Evolutionary conservation across 2,888 invertebrate species (phyloP), one percentile per base, ranked within the genome.

Genomic region (Eurytoma californica): DNA sequence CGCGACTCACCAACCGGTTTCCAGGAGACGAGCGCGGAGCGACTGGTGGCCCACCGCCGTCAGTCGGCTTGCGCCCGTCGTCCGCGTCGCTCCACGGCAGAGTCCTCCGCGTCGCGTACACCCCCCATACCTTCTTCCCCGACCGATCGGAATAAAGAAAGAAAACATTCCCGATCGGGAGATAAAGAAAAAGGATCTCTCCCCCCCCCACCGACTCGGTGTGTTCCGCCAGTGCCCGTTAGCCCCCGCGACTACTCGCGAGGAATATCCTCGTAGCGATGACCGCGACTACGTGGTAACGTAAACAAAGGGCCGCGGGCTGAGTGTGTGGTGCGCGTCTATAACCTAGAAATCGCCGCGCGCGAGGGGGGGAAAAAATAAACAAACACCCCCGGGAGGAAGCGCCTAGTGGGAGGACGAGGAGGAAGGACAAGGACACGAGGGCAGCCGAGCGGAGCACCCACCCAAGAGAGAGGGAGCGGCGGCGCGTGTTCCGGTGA

Each of bases 21-120:
- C 53, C 72, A 63, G 63, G 72, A 72, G 30, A 58, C 28, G 28
- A 14, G 18, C 55, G 14, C 58, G 30, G 30, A n/a, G 14, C 47
- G 4, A 13, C 53, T 30, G 51, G 39, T 9, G 39, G 39, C 39
- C 7, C 39, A 9, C 39, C 39, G 39, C 39, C 39, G 55, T 16
- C 77, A 81, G 81, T 81, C 74, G 74, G 57, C 74, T 77, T 47
- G 79, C 79, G 79, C 49, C 57, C 79, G 73, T 58, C 51, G 76
- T 12, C 18, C 76, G 81, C 60, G 79, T 51, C 78, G 81, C 39
- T 14, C 20, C 49, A 49, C 60, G 5, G 39, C 28, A 39, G 39
- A 9, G 47, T 5, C 24, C 51, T 18, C 39, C 28, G 30, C 18
- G 58, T 49, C 39, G 47, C 30, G 24, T 24, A 60, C 30, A 30